phyloP scores from a whole-genome alignment of 2,888 invertebrate species.

The Acanthococcus lagerstroemiae region DNA sequence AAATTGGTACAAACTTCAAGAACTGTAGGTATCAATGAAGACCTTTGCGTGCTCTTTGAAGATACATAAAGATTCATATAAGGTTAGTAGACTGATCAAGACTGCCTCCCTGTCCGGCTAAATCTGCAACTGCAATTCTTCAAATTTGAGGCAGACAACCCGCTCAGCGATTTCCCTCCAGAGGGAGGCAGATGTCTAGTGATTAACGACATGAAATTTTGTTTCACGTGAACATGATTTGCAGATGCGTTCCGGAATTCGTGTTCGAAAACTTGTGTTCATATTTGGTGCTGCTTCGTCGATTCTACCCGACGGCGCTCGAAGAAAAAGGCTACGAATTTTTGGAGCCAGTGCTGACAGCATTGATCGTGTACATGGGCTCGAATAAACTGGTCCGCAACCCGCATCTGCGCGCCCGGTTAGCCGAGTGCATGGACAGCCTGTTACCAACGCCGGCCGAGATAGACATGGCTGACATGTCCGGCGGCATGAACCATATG shows the following conservation, averaged over 20 bases:
- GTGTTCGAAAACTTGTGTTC: slow-evolving; percentile 78
- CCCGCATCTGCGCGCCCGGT: slow-evolving; percentile 80
- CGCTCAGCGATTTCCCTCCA: no score
- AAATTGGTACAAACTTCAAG: no score
- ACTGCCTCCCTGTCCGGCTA: no score
- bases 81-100: no score
- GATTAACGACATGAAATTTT: neutral
- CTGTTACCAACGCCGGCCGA: slow-evolving; percentile 64
- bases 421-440: slow-evolving; percentile 82
- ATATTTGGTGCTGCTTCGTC: slow-evolving; percentile 62
- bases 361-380: slow-evolving; percentile 82
- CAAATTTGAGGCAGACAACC: no score
- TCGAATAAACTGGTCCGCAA: slow-evolving; percentile 69
- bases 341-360: slow-evolving; percentile 58
- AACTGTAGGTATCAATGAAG: no score
- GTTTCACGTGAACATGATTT: no score
- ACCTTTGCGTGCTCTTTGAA: no score
- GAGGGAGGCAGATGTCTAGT: no score
- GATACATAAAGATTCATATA: no score
- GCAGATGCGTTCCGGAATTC: slow-evolving; percentile 78
- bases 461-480: slow-evolving; percentile 42
- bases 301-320: slow-evolving; percentile 52
- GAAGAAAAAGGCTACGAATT: slow-evolving; percentile 57
- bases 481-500: slow-evolving; percentile 40
- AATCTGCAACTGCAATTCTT: no score